These are phyloP conservation scores for Caerostris darwini DNA, from an alignment of 1,140 invertebrate genomes.

Conservation along the genomic window DNA sequence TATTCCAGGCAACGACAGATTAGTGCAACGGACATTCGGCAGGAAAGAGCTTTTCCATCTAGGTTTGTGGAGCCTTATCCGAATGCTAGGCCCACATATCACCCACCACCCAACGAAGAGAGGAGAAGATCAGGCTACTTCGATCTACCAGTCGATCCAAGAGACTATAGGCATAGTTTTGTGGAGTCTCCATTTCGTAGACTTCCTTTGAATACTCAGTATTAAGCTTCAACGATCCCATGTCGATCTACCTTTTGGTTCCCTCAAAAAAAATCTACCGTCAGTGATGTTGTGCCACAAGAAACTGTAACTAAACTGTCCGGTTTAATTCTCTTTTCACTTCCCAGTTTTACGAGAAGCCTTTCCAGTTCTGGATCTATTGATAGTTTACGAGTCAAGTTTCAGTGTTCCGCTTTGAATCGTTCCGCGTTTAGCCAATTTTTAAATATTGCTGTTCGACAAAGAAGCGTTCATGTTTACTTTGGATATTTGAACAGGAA, in stretches of 20 bases:
- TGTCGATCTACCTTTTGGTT: background rate
- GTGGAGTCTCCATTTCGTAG: conserved; percentile 73
- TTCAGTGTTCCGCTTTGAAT: conserved; percentile 31
- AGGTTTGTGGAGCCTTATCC: conserved; percentile 74
- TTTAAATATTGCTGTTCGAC: background rate
- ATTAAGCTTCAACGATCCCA: background rate
- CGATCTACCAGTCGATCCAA: conserved; percentile 74
- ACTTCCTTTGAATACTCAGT: conserved; percentile 70
- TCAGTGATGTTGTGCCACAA: conserved; percentile 71
- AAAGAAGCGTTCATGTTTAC: background rate
- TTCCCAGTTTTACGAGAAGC: background rate
- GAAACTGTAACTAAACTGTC: conserved; percentile 47
- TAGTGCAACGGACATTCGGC: conserved; percentile 65
- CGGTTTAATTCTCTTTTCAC: background rate
- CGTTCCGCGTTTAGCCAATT: conserved; percentile 17
- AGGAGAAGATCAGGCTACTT: conserved; percentile 76
- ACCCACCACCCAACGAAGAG: conserved; percentile 71
- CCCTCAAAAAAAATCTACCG: conserved; percentile 5
- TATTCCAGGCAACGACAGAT: conserved; percentile 60
- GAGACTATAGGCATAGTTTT: conserved; percentile 76
- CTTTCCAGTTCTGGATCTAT: conserved; percentile 5
- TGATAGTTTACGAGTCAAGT: conserved; percentile 41
- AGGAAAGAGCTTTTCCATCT: conserved; percentile 74
- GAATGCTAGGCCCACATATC: conserved; percentile 59
- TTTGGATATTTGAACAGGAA: background rate